phyloP scores from a whole-genome alignment of 2,113 vertebrate species.

The Theristicus caerulescens region DNA sequence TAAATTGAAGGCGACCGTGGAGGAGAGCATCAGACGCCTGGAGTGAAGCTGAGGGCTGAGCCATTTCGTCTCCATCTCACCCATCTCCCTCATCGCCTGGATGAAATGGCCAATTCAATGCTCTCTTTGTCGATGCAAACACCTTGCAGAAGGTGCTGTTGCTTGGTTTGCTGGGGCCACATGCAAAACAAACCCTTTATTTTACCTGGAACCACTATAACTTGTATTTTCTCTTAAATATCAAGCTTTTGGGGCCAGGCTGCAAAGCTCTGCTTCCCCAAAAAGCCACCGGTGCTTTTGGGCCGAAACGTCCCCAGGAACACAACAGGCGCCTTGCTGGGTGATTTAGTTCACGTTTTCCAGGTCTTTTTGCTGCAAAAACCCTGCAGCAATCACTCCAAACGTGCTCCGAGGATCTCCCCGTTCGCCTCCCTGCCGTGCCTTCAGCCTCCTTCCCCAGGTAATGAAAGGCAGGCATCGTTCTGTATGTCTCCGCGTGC shows the following conservation, averaged over 20 bases:
- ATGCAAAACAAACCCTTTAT: background rate
- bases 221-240: background rate
- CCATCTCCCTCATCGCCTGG: background rate
- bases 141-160: background rate
- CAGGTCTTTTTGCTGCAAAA: background rate
- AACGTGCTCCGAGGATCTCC: background rate
- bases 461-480: conserved; percentile 2
- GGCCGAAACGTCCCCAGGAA: background rate
- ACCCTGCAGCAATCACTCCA: background rate
- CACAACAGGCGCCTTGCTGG: rapidly evolving
- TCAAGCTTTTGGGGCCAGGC: background rate
- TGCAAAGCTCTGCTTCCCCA: background rate
- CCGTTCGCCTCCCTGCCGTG: background rate
- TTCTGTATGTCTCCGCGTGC: background rate
- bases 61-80: background rate
- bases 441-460: background rate
- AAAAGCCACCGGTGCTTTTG: rapidly evolving
- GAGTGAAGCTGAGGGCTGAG: background rate
- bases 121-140: background rate
- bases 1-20: background rate
- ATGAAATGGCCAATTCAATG: background rate
- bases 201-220: background rate
- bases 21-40: background rate
- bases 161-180: background rate
- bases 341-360: background rate